A percentile compares a stretch with the other conserved stretches of the same genome.
phyloP scores from a whole-genome alignment of 2,888 invertebrate species.

The Dicyrtomina minuta region DNA sequence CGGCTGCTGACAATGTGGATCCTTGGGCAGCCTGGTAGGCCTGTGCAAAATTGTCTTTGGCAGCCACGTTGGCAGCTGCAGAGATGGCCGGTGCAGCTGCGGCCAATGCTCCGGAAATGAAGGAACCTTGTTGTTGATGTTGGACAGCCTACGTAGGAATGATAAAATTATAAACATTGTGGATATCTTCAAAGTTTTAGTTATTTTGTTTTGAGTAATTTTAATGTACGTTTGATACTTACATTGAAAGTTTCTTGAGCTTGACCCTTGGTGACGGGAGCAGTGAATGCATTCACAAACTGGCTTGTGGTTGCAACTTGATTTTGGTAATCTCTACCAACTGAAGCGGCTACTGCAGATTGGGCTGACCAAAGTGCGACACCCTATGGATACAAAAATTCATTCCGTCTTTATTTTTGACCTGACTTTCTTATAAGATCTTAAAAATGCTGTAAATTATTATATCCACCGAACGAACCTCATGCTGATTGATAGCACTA shows the following conservation, averaged over 20 bases:
- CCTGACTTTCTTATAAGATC: no score
- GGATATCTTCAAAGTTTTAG: no score
- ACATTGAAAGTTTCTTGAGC: conserved; percentile 44
- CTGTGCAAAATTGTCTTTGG: conserved; percentile 46
- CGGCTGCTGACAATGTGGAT: conserved; percentile 39
- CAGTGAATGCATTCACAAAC: conserved; percentile 50
- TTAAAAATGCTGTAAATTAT: not conserved
- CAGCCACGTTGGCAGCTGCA: conserved; percentile 41
- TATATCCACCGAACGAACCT: conserved; percentile 27
- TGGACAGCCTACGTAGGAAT: conserved; percentile 44
- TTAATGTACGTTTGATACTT: conserved; percentile 10
- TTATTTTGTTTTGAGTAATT: not conserved
- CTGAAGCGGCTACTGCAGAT: conserved; percentile 47
- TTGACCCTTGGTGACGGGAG: conserved; percentile 51
- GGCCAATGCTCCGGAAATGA: conserved; percentile 45
- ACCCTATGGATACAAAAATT: conserved; percentile 6
- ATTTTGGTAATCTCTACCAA: conserved; percentile 50
- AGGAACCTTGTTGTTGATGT: conserved; percentile 47
- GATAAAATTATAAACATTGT: no score
- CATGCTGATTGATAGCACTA: conserved; percentile 32
- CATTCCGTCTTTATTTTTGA: not conserved
- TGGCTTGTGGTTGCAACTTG: conserved; percentile 51
- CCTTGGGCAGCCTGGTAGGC: conserved; percentile 48
- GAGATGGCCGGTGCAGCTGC: conserved; percentile 44
- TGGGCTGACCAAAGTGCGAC: conserved; percentile 47